phyloP scores from a whole-genome alignment of 2,113 vertebrate species.

The Dendropsophus ebraccatus region DNA sequence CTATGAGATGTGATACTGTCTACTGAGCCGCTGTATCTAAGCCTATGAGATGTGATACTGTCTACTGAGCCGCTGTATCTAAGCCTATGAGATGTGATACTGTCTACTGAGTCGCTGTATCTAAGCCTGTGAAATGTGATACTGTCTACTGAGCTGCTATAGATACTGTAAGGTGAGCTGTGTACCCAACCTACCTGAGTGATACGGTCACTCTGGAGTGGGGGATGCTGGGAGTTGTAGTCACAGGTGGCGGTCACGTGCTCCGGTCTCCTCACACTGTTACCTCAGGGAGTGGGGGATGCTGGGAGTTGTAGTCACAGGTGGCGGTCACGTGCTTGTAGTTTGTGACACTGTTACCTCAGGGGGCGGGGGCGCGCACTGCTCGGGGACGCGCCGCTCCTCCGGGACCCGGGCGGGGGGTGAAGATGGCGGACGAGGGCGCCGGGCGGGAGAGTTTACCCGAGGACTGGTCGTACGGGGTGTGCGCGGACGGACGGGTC shows the following conservation, averaged over 20 bases:
- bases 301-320: background rate
- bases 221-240: too few relatives aligned
- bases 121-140: too few relatives aligned
- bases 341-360: conserved; percentile 72
- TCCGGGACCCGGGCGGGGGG: conserved; percentile 56
- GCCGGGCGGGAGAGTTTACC: conserved; percentile 90
- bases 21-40: background rate
- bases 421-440: conserved; percentile 89
- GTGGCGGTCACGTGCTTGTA: conserved; percentile 66
- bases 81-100: background rate
- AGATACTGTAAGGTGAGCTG: too few relatives aligned
- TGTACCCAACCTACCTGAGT: too few relatives aligned
- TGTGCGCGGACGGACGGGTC: conserved; percentile 89
- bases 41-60: background rate
- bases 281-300: too few relatives aligned
- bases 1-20: background rate
- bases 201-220: too few relatives aligned
- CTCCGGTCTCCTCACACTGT: too few relatives aligned
- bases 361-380: background rate
- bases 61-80: background rate
- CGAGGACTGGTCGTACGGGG: conserved; percentile 93
- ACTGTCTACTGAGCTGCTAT: too few relatives aligned
- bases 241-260: too few relatives aligned
- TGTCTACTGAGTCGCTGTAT: too few relatives aligned
- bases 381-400: too few relatives aligned